phyloP scores from a whole-genome alignment of 2,797 vertebrate species.

The Pipistrellus kuhlii region DNA sequence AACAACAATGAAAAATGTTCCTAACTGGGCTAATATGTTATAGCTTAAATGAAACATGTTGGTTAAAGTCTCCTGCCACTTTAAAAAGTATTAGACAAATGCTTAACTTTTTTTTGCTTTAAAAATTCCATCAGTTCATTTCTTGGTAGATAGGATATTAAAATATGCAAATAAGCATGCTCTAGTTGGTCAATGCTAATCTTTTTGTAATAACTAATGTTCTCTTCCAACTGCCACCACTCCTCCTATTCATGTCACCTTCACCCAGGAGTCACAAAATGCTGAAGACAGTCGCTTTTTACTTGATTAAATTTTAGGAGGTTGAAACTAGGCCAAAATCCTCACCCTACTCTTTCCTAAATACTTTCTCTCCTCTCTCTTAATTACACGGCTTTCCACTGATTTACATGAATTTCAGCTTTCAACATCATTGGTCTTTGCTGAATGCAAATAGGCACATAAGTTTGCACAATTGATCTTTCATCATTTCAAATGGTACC shows the following conservation, averaged over 20 bases:
- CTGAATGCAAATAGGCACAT: constrained; percentile 84
- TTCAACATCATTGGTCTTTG: constrained; percentile 84
- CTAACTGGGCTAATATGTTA: background rate
- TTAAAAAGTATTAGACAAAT: constrained; percentile 25
- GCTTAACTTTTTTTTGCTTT: constrained; percentile 27
- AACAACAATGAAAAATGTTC: background rate
- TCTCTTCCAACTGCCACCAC: constrained; percentile 13
- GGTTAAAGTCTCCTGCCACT: background rate
- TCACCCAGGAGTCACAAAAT: constrained; percentile 47
- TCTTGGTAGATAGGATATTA: constrained; percentile 63
- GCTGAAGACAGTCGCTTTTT: constrained; percentile 60
- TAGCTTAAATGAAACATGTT: constrained; percentile 25
- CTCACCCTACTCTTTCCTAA: constrained; percentile 79
- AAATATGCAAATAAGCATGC: constrained; percentile 64
- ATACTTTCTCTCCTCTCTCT: constrained; percentile 58
- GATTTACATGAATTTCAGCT: constrained; percentile 82
- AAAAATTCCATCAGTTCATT: constrained; percentile 60
- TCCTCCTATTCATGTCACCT: constrained; percentile 36
- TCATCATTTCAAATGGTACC: constrained; percentile 87
- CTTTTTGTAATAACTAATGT: constrained; percentile 46
- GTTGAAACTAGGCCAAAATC: constrained; percentile 55
- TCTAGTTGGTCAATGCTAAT: constrained; percentile 35
- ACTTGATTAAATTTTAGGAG: constrained; percentile 57
- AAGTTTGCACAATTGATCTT: constrained; percentile 87
- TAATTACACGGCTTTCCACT: constrained; percentile 77